Percentiles rank a stretch among this genome's conserved stretches.
phyloP scores from a whole-genome alignment of 2,797 vertebrate species.

The Sardinella longiceps region DNA sequence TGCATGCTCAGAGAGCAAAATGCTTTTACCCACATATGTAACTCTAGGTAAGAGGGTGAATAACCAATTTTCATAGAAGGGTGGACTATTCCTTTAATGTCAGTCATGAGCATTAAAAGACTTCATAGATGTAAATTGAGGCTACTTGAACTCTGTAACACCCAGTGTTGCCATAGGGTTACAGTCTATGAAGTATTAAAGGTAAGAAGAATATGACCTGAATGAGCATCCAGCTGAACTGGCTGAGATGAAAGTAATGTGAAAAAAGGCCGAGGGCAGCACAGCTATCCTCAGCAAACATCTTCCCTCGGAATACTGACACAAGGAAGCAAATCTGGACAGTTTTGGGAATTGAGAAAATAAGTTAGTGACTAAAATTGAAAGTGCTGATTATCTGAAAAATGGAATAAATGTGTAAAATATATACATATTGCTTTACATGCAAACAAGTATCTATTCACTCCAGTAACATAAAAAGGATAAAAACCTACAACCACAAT shows the following conservation, averaged over 20 bases:
- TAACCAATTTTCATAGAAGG: no score
- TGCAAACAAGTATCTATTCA: no score
- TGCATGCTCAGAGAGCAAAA: no score
- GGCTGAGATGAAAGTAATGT: slow-evolving; percentile 95
- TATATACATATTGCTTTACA: no score
- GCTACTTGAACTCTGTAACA: no score
- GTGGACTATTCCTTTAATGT: no score
- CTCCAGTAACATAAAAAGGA: no score
- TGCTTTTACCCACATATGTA: no score
- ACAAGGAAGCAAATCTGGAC: slow-evolving; percentile 90
- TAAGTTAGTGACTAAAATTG: background rate
- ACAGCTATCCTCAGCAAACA: slow-evolving; percentile 90
- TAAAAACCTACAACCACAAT: background rate
- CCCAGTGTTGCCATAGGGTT: background rate
- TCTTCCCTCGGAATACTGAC: slow-evolving; percentile 84
- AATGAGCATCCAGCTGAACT: slow-evolving; percentile 98
- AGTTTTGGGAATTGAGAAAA: slow-evolving; percentile 33
- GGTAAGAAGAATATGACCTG: slow-evolving; percentile 77
- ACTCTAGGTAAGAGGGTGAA: no score
- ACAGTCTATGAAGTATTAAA: background rate
- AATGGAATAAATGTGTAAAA: no score
- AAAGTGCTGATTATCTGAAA: background rate
- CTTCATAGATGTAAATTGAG: no score
- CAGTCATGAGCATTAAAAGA: no score
- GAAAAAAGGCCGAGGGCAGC: slow-evolving; percentile 84